Evolutionary conservation across 2,797 vertebrate species (phyloP), one percentile per base, ranked within the genome.

Genomic region (Babyrousa celebensis): DNA sequence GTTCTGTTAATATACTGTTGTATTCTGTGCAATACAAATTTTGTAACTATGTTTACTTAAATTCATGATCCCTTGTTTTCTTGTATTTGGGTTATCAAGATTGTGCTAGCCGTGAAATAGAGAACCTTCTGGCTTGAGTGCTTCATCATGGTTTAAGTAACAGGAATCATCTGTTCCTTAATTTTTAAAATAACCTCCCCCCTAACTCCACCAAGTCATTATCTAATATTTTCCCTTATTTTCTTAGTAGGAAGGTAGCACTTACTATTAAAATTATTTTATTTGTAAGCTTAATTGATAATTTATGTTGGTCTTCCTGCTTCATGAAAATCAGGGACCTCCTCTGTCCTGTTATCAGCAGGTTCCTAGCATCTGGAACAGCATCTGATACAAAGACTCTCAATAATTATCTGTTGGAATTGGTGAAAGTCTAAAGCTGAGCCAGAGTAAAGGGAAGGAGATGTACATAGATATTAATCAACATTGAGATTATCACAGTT

Each of bases 71-170:
- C n/a, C 12, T 91, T 43, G 6, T 92, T 89, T 75, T 29, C 9
- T 75, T 82, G 12, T 36, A 70, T 48, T 89, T 83, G 67, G 54
- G 43, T 92, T 75, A 77, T 75, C 43, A 89, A 29, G 48, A 62
- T n/a, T 67, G 25, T 90, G 48, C 68, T 72, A 85, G 60, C 40
- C 43, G 56, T 72, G 71, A 94, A 94, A 27, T 52, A 92, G 68
- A 40, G 29, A 86, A 23, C 54, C 63, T 75, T 83, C 36, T n/a
- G 54, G 48, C 32, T 87, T 32, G 70, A 58, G 48, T 86, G 65
- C 36, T 86, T 83, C 40, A 72, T 25, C 48, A 16, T 70, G 71
- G 63, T 89, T 96, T 86, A 78, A 90, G 18, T 48, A 82, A 83
- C 3, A 52, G 63, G n/a, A 77, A 63, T 65, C 62, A 74, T 36